Evolutionary conservation across 2,113 vertebrate species (phyloP).

Genomic region (Neotoma lepida): DNA sequence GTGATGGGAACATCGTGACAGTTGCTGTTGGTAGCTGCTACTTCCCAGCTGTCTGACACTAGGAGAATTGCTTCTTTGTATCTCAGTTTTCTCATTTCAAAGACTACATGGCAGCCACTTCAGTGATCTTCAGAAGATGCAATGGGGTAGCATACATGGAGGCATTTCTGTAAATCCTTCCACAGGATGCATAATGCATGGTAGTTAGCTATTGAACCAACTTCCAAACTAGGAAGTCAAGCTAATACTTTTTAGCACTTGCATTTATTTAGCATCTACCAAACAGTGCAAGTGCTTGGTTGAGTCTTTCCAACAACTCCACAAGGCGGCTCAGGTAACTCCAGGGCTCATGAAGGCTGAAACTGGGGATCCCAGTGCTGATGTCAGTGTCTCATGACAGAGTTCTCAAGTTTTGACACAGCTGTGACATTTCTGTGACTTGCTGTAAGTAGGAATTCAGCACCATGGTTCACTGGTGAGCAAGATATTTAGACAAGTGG

Average conservation of each 20-base stretch:
- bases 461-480: not conserved
- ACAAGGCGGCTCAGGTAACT: not conserved
- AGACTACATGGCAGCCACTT: not conserved
- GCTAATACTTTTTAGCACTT: not conserved
- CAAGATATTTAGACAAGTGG: constrained; percentile 12
- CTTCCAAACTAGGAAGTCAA: not conserved
- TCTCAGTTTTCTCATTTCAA: constrained; percentile 11
- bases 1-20: not conserved
- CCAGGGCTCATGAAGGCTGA: not conserved
- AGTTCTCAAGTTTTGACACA: not conserved
- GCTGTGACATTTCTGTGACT: constrained; percentile 1
- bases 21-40: not conserved
- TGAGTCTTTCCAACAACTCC: not conserved
- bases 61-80: not conserved
- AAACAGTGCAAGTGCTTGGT: not conserved
- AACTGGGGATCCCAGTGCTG: not conserved
- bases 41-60: not conserved
- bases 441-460: not conserved
- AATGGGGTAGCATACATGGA: not conserved
- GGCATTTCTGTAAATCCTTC: not conserved
- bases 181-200: not conserved
- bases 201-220: constrained; percentile 19
- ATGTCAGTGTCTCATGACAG: constrained; percentile 3
- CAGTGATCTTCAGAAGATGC: not conserved
- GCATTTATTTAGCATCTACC: not conserved